These are phyloP conservation scores for Drosophila siamana DNA, from an alignment of 2,888 invertebrate species.

Conservation along the genomic window DNA sequence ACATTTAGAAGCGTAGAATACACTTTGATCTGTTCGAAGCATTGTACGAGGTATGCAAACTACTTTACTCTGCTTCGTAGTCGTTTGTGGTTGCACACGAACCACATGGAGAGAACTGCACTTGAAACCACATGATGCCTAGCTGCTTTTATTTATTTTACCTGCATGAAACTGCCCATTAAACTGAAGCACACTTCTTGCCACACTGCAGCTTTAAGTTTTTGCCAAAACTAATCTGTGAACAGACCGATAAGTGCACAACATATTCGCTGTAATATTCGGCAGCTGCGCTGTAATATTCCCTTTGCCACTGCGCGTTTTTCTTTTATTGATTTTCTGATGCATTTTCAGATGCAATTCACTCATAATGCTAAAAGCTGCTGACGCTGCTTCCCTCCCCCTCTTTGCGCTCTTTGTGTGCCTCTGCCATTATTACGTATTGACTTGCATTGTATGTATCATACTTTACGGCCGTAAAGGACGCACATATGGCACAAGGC, in stretches of 20 bases:
- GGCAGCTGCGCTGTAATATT: constrained; percentile 3
- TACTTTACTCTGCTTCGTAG: constrained; percentile 24
- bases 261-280: constrained; percentile 21
- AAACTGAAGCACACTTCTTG: constrained; percentile 7
- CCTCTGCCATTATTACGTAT: constrained; percentile 42
- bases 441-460: constrained; percentile 71
- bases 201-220: neutral
- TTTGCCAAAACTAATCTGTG: neutral
- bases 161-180: neutral
- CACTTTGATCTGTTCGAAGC: neutral
- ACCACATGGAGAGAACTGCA: constrained; percentile 4
- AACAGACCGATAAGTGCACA: constrained; percentile 11
- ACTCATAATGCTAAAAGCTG: constrained; percentile 43
- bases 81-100: constrained; percentile 42
- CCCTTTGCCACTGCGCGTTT: neutral
- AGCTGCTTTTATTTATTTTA: constrained; percentile 22
- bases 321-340: constrained; percentile 47
- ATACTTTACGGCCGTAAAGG: constrained; percentile 67
- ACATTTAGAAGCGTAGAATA: too few species aligned
- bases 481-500: constrained; percentile 43
- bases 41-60: neutral
- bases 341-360: constrained; percentile 52
- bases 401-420: too few species aligned
- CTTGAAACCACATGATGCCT: constrained; percentile 27
- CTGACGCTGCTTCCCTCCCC: constrained; percentile 10